Conservation (phyloP, 2,113 vertebrate species). For the Eonycteris spelaea region DNA sequence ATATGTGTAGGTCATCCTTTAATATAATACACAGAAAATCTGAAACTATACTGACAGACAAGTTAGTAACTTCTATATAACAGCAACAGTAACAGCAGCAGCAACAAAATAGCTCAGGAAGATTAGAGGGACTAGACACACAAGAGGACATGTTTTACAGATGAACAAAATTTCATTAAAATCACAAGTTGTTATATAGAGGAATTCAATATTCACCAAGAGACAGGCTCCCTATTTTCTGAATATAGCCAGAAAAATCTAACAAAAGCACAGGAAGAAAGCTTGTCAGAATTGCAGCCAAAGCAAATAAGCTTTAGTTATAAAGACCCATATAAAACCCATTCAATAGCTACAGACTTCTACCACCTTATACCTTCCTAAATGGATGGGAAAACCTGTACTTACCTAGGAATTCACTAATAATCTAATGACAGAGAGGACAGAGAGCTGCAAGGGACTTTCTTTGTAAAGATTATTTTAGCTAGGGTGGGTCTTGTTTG, state of each 20-base stretch:
- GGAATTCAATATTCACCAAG: slow-evolving; percentile 48
- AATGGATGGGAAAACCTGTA: not conserved
- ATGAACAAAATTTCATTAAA: slow-evolving; percentile 57
- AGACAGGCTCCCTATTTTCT: slow-evolving; percentile 36
- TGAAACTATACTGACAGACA: not conserved
- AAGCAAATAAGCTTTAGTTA: slow-evolving; percentile 52
- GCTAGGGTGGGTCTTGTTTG: not conserved
- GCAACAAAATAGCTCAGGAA: not conserved
- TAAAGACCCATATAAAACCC: not conserved
- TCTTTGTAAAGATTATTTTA: not conserved
- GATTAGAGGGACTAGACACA: not conserved
- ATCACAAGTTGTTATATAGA: slow-evolving; percentile 47
- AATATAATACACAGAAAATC: not conserved
- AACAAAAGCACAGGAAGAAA: slow-evolving; percentile 50
- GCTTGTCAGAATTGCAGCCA: slow-evolving; percentile 45
- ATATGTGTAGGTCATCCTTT: not conserved
- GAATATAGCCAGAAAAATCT: slow-evolving; percentile 54
- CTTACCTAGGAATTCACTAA: not conserved
- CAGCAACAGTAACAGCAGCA: not conserved
- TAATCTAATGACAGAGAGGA: not conserved
- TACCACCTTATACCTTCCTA: not conserved
- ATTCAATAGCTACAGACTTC: not conserved
- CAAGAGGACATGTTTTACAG: slow-evolving; percentile 11
- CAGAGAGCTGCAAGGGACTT: not conserved
- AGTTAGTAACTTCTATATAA: not conserved